Evolutionary conservation across 2,797 vertebrate genomes (phyloP), one percentile per base, ranked within the genome.

Genomic region (Mallotus villosus): DNA sequence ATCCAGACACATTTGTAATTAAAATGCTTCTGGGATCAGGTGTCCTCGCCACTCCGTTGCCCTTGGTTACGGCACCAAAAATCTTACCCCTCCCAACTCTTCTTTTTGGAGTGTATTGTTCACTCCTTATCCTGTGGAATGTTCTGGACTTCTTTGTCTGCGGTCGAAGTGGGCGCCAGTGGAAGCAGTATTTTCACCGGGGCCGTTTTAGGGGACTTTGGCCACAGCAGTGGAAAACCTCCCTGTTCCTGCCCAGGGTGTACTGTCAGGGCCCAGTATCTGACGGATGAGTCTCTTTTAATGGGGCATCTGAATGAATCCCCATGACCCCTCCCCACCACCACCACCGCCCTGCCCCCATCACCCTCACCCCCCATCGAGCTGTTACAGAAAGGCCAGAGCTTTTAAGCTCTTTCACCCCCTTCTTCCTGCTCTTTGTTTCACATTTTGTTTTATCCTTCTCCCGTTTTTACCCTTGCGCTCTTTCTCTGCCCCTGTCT

Each of bases 251-350:
- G 51, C 68, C 70, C 75, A 77, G 67, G 82, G 75, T n/a, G 75
- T 27, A 68, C 79, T 74, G 63, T 69, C 76, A 53, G 73, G 67
- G 78, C 37, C 12, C 34, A 32, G 76, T 78, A 80, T 80, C 80
- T 57, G 84, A 90, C 14, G 74, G 84, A 91, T 88, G 81, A 72
- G 64, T 81, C 78, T 80, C 34, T 88, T 85, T 88, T 77, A 88
- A 86, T 79, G 81, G 80, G 79, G 86, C 84, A 84, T 72, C 81
- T 88, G 77, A 90, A 90, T 88, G 81, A 76, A 87, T 63, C 79
- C 81, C 83, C 74, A 74, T 71, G 46, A 82, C 85, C 17, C 24
- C n/a, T 7, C n/a, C 16, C 17, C 14, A n/a, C 49, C 49, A 1
- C 49, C 49, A 17, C 12, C 2, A 5, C 9, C 12, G 46, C 81